Evolutionary conservation across 2,113 vertebrate genomes (phyloP), one percentile per base, ranked within the genome.

Genomic region (Scomber japonicus): DNA sequence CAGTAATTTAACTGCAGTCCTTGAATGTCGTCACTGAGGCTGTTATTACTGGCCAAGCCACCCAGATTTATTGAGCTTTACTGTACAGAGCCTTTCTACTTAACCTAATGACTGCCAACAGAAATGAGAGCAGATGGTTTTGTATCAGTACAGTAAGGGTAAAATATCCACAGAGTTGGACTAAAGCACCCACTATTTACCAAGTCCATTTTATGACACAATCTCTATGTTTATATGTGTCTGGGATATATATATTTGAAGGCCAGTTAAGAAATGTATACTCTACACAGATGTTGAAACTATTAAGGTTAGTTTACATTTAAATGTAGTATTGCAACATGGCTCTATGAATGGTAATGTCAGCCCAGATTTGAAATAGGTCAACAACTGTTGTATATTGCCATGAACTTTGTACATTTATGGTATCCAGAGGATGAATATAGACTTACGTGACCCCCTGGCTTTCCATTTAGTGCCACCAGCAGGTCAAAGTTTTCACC

Each of bases 101-200:
- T 87, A 92, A 71, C 75, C 55, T 92, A 91, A 93, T 93, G 91
- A 90, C 54, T 80, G 67, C 87, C 87, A 84, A 56, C 60, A 88
- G 72, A 64, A 91, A 83, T 27, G 49, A 51, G 72, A 89, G 81
- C 90, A 93, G 87, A 91, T 90, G 87, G 82, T 76, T 78, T 14
- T 51, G 76, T 80, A 80, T 75, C 66, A 69, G 57, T 76, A 80
- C 50, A 73, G 69, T 50, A 30, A 72, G 35, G 49, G 9, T 71
- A 10, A 74, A 51, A 82, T 48, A 74, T 69, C 27, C n/a, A 82
- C 53, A 67, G 46, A 78, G 21, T 53, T 71, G 27, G 14, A 81
- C 49, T 53, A 53, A 82, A 48, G 55, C 62, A 53, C 24, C 27
- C 21, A 21, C 19, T 40, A 63, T 55, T 64, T 68, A 57, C 46